A percentile compares a stretch with the other conserved stretches of the same genome.
Conservation (phyloP, 1,140 invertebrate species). For the Hesperophylax magnus region DNA sequence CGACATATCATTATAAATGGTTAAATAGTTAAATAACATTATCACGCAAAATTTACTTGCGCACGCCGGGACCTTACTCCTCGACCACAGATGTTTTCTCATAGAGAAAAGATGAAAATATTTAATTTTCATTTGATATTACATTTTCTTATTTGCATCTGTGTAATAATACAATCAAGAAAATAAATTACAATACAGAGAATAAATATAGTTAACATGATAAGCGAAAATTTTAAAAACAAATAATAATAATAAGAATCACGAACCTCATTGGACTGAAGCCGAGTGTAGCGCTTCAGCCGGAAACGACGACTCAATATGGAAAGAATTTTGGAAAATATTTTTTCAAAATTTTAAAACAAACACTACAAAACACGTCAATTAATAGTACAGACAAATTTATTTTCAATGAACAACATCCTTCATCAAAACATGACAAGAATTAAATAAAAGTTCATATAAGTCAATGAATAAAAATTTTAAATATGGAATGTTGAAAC, state of each 20-base stretch:
- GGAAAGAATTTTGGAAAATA: slow-evolving; percentile 56
- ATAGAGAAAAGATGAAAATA: too few relatives aligned
- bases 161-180: too few relatives aligned
- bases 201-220: too few relatives aligned
- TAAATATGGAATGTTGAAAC: too few relatives aligned
- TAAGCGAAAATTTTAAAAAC: not conserved
- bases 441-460: not conserved
- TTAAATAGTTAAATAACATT: too few relatives aligned
- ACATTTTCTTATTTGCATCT: too few relatives aligned
- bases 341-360: slow-evolving; percentile 21
- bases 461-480: not conserved
- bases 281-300: slow-evolving; percentile 56
- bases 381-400: not conserved
- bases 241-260: slow-evolving; percentile 14
- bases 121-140: too few relatives aligned
- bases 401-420: not conserved
- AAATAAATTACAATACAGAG: too few relatives aligned
- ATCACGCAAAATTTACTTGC: too few relatives aligned
- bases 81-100: too few relatives aligned
- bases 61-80: too few relatives aligned
- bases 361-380: slow-evolving; percentile 4
- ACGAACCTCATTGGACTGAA: slow-evolving; percentile 56
- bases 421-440: not conserved
- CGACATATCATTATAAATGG: too few relatives aligned
- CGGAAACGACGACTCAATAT: slow-evolving; percentile 53